Conservation (phyloP, 2,113 vertebrate genomes). For the Paramisgurnus dabryanus region DNA sequence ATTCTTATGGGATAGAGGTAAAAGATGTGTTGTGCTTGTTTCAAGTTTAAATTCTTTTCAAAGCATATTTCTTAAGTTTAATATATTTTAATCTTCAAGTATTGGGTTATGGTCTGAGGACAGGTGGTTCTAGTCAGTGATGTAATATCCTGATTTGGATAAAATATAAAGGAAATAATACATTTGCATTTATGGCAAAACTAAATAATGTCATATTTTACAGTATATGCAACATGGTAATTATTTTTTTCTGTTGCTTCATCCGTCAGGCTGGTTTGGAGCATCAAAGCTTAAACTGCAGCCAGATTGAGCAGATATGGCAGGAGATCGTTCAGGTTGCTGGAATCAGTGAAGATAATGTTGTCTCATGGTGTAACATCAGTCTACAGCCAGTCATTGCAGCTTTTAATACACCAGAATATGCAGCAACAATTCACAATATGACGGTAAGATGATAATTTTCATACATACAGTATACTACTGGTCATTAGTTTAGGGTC, state of each 20-base stretch:
- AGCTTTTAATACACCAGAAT: not conserved
- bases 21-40: no score
- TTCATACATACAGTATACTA: not conserved
- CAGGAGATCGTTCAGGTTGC: slow-evolving; percentile 53
- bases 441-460: slow-evolving; percentile 61
- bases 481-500: no score
- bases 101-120: no score
- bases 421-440: slow-evolving; percentile 42
- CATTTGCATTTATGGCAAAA: not conserved
- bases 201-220: not conserved
- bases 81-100: no score
- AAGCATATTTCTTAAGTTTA: no score
- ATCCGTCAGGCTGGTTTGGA: slow-evolving; percentile 59
- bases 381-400: slow-evolving; percentile 62
- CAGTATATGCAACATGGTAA: not conserved
- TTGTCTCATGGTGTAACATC: slow-evolving; percentile 67
- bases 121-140: no score
- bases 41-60: no score
- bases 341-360: slow-evolving; percentile 47
- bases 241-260: slow-evolving; percentile 1
- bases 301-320: slow-evolving; percentile 59
- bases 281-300: slow-evolving; percentile 61
- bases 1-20: no score
- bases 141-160: no score
- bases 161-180: no score